Evolutionary conservation across 2,113 vertebrate genomes (phyloP).

Genomic region (Microcebus lehilahytsara): DNA sequence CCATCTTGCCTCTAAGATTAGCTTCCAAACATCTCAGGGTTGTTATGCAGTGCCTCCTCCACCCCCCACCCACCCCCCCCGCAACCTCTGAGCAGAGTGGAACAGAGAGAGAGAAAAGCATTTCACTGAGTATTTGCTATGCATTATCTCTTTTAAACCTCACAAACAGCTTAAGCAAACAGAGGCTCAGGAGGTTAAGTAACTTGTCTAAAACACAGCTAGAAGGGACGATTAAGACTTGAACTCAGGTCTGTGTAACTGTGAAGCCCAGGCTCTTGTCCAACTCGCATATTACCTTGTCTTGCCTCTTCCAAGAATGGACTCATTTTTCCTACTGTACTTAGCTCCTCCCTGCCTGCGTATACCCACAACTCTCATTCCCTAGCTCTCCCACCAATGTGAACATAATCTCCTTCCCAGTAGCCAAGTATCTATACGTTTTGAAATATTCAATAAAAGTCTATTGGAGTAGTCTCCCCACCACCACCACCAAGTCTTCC

Average conservation of each 20-base stretch:
- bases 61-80: too few species aligned
- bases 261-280: not conserved
- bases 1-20: not conserved
- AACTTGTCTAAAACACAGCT: conserved; percentile 18
- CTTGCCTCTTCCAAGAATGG: conserved; percentile 12
- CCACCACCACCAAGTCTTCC: not conserved
- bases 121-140: conserved; percentile 2
- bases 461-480: not conserved
- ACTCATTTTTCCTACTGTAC: not conserved
- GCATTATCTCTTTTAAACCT: conserved; percentile 26
- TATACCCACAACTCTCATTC: not conserved
- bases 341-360: not conserved
- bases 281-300: not conserved
- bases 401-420: not conserved
- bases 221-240: not conserved
- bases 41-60: not conserved
- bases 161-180: conserved; percentile 19
- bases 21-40: not conserved
- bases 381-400: not conserved
- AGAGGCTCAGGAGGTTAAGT: conserved; percentile 6
- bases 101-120: not conserved
- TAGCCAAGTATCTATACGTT: not conserved
- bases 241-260: not conserved
- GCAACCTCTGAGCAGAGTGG: conserved; percentile 5
- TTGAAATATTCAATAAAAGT: not conserved